Percentiles rank a stretch among this genome's conserved stretches.
Evolutionary conservation across 1,140 invertebrate genomes (phyloP).

Genomic region (Drosophila biarmipes): DNA sequence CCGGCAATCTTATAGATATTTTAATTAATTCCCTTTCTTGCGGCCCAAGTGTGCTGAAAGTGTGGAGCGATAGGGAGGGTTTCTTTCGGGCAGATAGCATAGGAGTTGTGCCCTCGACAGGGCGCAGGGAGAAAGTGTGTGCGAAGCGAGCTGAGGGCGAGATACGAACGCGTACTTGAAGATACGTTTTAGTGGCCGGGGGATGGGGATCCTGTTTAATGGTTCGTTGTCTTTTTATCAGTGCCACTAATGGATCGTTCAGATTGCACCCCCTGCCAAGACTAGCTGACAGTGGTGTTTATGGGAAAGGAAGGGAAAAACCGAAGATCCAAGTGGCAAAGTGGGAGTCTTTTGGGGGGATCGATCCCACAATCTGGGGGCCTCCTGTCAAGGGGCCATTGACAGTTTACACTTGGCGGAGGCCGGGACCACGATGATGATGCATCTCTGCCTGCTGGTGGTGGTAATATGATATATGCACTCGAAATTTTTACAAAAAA

Average conservation of each 20-base stretch:
- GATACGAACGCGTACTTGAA: conserved; percentile 29
- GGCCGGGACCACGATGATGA: conserved; percentile 30
- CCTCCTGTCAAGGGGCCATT: conserved; percentile 53
- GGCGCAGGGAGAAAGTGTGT: conserved; percentile 61
- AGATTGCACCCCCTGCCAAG: conserved; percentile 45
- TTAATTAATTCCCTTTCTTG: conserved; percentile 66
- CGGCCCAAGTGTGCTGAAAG: conserved; percentile 38
- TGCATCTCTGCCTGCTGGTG: conserved; percentile 35
- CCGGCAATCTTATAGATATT: conserved; percentile 59
- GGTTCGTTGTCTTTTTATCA: conserved; percentile 37
- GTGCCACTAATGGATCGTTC: conserved; percentile 45
- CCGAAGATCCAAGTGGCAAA: conserved; percentile 32
- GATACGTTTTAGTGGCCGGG: conserved; percentile 41
- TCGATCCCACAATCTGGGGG: conserved; percentile 9
- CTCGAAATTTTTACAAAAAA: conserved; percentile 62
- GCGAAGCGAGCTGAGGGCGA: conserved; percentile 41
- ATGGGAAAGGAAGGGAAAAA: conserved; percentile 12
- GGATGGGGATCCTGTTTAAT: conserved; percentile 33
- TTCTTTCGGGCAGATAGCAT: conserved; percentile 4
- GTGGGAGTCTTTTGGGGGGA: conserved; percentile 22
- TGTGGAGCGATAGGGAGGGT: conserved; percentile 38
- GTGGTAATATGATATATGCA: conserved; percentile 76
- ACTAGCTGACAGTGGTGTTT: conserved; percentile 40
- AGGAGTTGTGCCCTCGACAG: conserved; percentile 32
- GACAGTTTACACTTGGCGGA: conserved; percentile 55